A percentile compares a stretch with the other conserved stretches of the same genome.
Evolutionary conservation across 2,113 vertebrate species (phyloP).

Genomic region (Glaucidium brasilianum): DNA sequence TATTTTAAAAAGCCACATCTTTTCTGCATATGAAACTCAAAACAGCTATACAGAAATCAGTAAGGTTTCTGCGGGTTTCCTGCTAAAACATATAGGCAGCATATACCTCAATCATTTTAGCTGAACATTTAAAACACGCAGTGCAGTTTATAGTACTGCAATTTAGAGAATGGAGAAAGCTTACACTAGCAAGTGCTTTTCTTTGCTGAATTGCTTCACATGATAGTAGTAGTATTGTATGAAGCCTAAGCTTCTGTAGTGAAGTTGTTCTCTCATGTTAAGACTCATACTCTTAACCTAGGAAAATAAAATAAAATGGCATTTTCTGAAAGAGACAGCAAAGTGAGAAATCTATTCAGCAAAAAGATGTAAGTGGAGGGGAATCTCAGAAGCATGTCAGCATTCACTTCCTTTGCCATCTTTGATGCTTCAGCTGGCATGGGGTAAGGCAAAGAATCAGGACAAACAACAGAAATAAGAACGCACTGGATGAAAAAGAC

Average conservation of each 20-base stretch:
- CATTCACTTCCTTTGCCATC: background rate
- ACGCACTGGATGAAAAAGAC: background rate
- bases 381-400: background rate
- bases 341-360: background rate
- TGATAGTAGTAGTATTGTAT: background rate
- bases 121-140: background rate
- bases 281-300: background rate
- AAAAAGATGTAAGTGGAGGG: background rate
- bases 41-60: background rate
- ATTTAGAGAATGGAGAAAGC: background rate
- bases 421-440: background rate
- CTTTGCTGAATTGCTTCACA: background rate
- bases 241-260: background rate
- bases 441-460: background rate
- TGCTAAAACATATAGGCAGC: background rate
- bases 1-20: background rate
- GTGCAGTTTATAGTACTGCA: background rate
- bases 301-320: background rate
- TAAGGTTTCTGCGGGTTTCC: background rate
- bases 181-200: background rate
- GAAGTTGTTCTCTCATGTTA: background rate
- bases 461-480: background rate
- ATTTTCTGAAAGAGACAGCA: background rate
- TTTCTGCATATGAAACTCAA: background rate
- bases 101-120: background rate